phyloP scores from a whole-genome alignment of 2,797 vertebrate genomes.

The Sphenodon punctatus region DNA sequence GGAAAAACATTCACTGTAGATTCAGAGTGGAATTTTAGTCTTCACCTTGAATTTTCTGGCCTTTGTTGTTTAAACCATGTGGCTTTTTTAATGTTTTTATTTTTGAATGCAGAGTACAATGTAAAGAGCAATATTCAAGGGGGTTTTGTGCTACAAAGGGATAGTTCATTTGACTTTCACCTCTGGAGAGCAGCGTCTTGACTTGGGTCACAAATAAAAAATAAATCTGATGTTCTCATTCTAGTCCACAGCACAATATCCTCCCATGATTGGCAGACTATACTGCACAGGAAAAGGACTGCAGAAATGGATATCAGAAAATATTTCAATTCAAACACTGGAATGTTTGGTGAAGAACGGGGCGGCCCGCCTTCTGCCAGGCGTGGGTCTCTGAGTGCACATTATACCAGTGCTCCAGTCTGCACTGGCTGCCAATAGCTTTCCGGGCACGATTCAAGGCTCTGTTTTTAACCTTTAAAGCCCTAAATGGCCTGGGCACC shows the following conservation, averaged over 20 bases:
- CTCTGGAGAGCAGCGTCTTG: not conserved
- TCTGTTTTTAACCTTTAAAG: too few species aligned
- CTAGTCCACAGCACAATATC: not conserved
- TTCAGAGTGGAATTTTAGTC: not conserved
- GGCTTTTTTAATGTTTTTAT: not conserved
- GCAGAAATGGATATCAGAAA: not conserved
- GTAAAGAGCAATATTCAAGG: not conserved
- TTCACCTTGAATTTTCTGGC: not conserved
- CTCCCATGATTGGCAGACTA: not conserved
- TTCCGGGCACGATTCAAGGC: too few species aligned
- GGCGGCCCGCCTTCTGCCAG: too few species aligned
- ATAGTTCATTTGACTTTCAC: not conserved
- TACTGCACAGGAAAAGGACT: not conserved
- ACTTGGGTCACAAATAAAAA: not conserved
- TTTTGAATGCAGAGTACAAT: not conserved
- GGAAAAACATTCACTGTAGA: not conserved
- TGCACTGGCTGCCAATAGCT: too few species aligned
- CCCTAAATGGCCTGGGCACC: too few species aligned
- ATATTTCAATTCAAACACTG: not conserved
- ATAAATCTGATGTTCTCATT: not conserved
- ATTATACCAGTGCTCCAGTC: too few species aligned
- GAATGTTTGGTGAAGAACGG: too few species aligned
- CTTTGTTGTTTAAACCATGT: not conserved
- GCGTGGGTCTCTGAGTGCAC: too few species aligned
- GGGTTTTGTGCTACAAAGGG: not conserved